Evolutionary conservation across 2,797 vertebrate genomes (phyloP).

Genomic region (Sebastes matsubarae): DNA sequence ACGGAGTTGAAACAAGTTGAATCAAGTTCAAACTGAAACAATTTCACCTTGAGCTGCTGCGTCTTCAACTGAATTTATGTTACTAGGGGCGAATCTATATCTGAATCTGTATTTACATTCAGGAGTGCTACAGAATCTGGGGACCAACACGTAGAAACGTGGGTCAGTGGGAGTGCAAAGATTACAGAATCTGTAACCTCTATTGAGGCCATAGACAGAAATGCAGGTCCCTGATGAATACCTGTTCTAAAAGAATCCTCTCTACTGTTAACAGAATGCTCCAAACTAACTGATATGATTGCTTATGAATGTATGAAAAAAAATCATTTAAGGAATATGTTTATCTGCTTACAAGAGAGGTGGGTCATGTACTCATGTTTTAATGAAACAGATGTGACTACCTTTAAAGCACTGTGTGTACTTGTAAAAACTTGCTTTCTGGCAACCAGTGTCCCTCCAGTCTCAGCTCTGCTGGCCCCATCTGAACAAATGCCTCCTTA

Average conservation of each 20-base stretch:
- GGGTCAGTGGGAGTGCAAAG: neutral
- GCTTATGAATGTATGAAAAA: neutral
- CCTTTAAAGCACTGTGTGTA: neutral
- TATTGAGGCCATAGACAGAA: neutral
- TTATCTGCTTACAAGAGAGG: neutral
- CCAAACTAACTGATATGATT: neutral
- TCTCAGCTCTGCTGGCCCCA: neutral
- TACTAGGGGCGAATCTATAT: neutral
- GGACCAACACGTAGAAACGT: neutral
- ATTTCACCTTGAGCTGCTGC: neutral
- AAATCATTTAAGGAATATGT: neutral
- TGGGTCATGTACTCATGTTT: neutral
- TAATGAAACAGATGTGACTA: neutral
- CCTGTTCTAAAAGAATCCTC: neutral
- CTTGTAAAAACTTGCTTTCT: slow-evolving; percentile 4
- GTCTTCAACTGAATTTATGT: neutral
- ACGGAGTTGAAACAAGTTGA: neutral
- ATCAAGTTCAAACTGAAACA: neutral
- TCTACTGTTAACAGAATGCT: neutral
- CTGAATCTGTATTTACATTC: neutral
- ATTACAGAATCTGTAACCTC: neutral
- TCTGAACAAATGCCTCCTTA: neutral
- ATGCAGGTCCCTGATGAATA: neutral
- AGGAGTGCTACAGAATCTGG: neutral
- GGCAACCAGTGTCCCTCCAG: neutral